Conservation (phyloP, 1,140 invertebrate species). For the Neoseiulus cucumeris region DNA sequence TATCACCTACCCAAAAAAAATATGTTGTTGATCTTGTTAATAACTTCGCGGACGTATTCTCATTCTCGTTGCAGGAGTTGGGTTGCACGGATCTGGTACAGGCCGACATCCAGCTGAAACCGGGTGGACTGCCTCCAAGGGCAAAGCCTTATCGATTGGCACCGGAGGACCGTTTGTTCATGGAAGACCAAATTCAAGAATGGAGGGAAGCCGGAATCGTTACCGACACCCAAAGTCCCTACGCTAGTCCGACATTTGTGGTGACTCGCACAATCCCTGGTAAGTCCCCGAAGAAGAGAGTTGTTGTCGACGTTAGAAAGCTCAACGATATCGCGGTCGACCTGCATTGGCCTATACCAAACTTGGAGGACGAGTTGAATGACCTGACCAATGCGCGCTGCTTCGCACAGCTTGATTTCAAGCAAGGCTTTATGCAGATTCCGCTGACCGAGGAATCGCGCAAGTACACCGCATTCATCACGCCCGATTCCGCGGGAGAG, state of each 20-base stretch:
- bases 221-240: neutral
- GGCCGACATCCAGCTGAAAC: too few species aligned
- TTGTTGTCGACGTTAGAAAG: too few species aligned
- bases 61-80: too few species aligned
- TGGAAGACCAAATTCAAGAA: neutral
- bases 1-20: too few species aligned
- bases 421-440: constrained; percentile 16
- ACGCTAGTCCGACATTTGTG: neutral
- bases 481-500: constrained; percentile 13
- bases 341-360: too few species aligned
- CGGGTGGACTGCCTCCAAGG: too few species aligned
- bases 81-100: too few species aligned
- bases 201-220: neutral
- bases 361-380: neutral
- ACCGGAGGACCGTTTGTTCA: neutral
- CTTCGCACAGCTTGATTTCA: constrained; percentile 15
- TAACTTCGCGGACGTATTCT: too few species aligned
- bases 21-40: too few species aligned
- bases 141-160: too few species aligned
- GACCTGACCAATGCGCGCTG: neutral
- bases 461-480: constrained; percentile 16
- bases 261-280: neutral
- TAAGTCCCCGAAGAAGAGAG: neutral
- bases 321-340: too few species aligned
- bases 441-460: neutral